phyloP scores from a whole-genome alignment of 2,888 invertebrate species.

The Euproctis similis region DNA sequence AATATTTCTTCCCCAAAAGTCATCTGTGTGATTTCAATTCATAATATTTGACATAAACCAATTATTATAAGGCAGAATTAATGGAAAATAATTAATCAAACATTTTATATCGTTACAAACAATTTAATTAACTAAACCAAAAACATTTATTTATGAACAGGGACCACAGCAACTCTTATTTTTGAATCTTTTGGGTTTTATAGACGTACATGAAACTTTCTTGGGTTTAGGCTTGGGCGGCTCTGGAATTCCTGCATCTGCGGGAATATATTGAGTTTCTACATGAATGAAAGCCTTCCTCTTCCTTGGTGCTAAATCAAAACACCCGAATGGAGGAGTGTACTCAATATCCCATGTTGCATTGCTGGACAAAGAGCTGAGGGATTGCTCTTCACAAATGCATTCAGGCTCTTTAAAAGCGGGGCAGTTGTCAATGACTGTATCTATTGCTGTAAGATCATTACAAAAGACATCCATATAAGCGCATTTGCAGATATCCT shows the following conservation, averaged over 20 bases:
- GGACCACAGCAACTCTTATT: conserved; percentile 32
- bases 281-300: conserved; percentile 68
- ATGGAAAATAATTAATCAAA: too few species aligned
- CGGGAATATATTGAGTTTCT: conserved; percentile 77
- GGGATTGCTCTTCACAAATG: conserved; percentile 52
- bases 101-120: too few species aligned
- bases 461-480: conserved; percentile 71
- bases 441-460: conserved; percentile 60
- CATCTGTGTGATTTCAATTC: too few species aligned
- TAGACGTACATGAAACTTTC: conserved; percentile 32
- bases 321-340: conserved; percentile 81
- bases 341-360: conserved; percentile 83
- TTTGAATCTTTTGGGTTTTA: conserved; percentile 27
- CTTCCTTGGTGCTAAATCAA: conserved; percentile 74
- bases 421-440: conserved; percentile 60
- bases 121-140: neutral
- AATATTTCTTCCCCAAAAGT: too few species aligned
- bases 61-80: too few species aligned
- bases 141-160: conserved; percentile 24
- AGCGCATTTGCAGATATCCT: conserved; percentile 68
- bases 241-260: conserved; percentile 66
- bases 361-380: conserved; percentile 71
- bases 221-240: conserved; percentile 35
- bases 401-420: conserved; percentile 65
- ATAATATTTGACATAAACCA: too few species aligned